Percentiles rank a stretch among this genome's conserved stretches.
phyloP scores from a whole-genome alignment of 2,113 vertebrate species.

The Otis tarda region DNA sequence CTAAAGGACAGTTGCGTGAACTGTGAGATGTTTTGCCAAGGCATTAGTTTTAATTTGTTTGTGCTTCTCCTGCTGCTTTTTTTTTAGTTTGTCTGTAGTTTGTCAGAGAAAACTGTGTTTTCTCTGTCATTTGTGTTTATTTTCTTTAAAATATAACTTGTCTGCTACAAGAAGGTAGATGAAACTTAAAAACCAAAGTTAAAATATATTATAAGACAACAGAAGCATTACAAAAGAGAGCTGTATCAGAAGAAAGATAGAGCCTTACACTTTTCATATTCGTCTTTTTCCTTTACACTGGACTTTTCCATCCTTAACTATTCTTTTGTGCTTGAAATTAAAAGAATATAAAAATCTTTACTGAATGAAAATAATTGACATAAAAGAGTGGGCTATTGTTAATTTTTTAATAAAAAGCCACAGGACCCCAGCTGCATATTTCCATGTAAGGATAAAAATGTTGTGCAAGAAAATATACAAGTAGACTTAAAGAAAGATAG shows the following conservation, averaged over 20 bases:
- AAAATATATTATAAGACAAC: neutral
- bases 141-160: neutral
- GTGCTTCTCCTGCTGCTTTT: neutral
- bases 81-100: neutral
- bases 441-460: neutral
- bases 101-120: neutral
- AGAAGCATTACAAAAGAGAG: neutral
- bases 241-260: neutral
- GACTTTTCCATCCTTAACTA: neutral
- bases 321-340: neutral
- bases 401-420: neutral
- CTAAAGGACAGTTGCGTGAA: neutral
- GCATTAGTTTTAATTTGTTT: neutral
- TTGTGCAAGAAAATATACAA: neutral
- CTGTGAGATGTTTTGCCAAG: neutral
- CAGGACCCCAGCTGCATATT: neutral
- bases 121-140: neutral
- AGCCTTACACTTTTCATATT: neutral
- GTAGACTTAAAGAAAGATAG: neutral
- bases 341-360: neutral
- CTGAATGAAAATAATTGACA: neutral
- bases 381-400: neutral
- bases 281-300: neutral
- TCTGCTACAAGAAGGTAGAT: neutral
- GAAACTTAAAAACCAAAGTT: neutral